A percentile compares a stretch with the other conserved stretches of the same genome.
These are phyloP conservation scores for Ia io DNA, from an alignment of 2,113 vertebrate genomes.

Conservation along the genomic window DNA sequence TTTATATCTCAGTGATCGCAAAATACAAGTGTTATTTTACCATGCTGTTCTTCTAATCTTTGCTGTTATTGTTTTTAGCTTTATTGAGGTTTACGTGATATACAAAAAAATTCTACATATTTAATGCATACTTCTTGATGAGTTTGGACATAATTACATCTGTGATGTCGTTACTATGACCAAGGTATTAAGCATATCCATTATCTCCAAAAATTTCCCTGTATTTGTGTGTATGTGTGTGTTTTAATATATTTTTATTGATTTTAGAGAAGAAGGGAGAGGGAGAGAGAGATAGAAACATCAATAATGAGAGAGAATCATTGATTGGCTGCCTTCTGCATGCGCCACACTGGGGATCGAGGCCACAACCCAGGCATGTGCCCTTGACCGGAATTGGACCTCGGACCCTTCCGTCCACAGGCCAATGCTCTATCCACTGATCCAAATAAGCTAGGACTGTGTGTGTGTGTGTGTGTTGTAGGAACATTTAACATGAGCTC, in stretches of 20 bases:
- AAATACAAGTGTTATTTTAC: not conserved
- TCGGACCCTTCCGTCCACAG: too few species aligned
- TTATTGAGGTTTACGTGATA: not conserved
- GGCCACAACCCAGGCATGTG: too few species aligned
- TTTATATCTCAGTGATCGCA: not conserved
- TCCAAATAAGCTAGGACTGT: not conserved
- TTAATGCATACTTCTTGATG: constrained; percentile 5
- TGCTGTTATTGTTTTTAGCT: not conserved
- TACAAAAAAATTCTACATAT: not conserved
- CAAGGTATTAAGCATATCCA: not conserved
- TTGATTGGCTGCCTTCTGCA: too few species aligned
- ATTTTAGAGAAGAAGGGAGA: too few species aligned
- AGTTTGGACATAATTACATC: not conserved
- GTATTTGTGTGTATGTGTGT: not conserved
- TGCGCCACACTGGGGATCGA: too few species aligned
- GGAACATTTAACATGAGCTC: not conserved
- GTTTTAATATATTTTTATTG: too few species aligned
- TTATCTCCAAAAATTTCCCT: not conserved
- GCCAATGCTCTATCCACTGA: too few species aligned
- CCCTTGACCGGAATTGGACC: too few species aligned
- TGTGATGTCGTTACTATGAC: not conserved
- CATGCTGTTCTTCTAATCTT: not conserved
- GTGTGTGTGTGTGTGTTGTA: not conserved
- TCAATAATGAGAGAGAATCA: too few species aligned
- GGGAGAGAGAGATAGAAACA: too few species aligned